Evolutionary conservation across 2,888 invertebrate genomes (phyloP).

Genomic region (Malacosoma neustria): DNA sequence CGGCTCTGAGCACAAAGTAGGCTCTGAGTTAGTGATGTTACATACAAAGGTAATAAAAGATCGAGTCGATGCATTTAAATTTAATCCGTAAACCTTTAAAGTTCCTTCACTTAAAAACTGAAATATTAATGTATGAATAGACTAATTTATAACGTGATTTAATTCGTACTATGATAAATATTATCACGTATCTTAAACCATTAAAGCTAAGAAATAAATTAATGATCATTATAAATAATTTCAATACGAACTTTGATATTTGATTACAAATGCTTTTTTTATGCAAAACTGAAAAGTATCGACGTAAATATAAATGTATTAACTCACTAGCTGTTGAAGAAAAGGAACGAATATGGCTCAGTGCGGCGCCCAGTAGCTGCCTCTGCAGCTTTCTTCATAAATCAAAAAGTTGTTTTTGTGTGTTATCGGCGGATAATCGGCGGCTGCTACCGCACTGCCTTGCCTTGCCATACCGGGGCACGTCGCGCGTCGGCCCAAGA

Average conservation of each 20-base stretch:
- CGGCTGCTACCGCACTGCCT: conserved; percentile 55
- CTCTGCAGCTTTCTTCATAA: conserved; percentile 65
- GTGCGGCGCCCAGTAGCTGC: conserved; percentile 65
- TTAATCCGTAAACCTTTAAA: too few species aligned
- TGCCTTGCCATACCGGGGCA: conserved; percentile 21
- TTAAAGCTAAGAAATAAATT: too few species aligned
- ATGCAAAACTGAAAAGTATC: too few species aligned
- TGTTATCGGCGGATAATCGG: conserved; percentile 67
- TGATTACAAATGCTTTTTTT: too few species aligned
- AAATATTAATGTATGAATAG: too few species aligned
- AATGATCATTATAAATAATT: too few species aligned
- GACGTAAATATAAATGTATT: too few species aligned
- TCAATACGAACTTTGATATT: too few species aligned
- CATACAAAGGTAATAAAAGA: conserved; percentile 7
- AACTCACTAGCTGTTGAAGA: background rate
- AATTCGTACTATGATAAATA: too few species aligned
- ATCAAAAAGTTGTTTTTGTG: conserved; percentile 71
- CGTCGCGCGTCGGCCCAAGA: conserved; percentile 13
- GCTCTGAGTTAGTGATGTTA: conserved; percentile 20
- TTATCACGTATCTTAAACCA: too few species aligned
- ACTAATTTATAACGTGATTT: too few species aligned
- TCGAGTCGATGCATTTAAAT: background rate
- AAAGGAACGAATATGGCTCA: conserved; percentile 15
- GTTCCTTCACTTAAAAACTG: too few species aligned
- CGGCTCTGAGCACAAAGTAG: conserved; percentile 24